These are phyloP conservation scores for Muscidifurax raptorellus DNA, from an alignment of 1,140 invertebrate genomes.

Conservation along the genomic window DNA sequence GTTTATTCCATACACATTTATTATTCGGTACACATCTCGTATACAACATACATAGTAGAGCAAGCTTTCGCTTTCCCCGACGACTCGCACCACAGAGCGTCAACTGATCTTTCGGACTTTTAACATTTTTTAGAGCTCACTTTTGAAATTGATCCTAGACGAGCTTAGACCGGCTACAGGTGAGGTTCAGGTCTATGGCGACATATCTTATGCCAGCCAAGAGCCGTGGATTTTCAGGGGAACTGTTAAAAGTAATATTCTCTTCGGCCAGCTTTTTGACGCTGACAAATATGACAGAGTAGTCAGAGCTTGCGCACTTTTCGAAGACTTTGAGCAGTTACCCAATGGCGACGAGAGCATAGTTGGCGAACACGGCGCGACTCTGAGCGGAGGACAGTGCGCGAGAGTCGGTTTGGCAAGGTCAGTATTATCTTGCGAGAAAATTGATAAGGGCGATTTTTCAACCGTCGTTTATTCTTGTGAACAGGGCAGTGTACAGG, in stretches of 20 bases:
- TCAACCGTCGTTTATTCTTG: no score
- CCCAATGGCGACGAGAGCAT: constrained; percentile 89
- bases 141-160: constrained; percentile 83
- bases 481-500: constrained; percentile 84
- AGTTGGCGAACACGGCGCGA: constrained; percentile 89
- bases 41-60: no score
- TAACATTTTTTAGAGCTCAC: constrained; percentile 79
- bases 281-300: constrained; percentile 82
- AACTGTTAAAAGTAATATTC: constrained; percentile 63
- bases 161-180: constrained; percentile 82
- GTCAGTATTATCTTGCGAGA: no score
- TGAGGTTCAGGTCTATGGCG: constrained; percentile 79
- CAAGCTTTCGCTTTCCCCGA: background rate
- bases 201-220: constrained; percentile 84
- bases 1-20: background rate
- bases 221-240: constrained; percentile 80
- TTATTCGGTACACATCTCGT: no score
- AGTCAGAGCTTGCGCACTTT: constrained; percentile 83
- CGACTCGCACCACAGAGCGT: background rate
- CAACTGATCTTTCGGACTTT: background rate
- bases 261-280: constrained; percentile 78
- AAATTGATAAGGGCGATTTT: no score
- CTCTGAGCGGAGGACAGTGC: constrained; percentile 92
- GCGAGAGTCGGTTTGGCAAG: constrained; percentile 90
- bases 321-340: constrained; percentile 85